Base-by-base conservation (phyloP, 2,888 invertebrate species). In the Ceramica pisi region DNA sequence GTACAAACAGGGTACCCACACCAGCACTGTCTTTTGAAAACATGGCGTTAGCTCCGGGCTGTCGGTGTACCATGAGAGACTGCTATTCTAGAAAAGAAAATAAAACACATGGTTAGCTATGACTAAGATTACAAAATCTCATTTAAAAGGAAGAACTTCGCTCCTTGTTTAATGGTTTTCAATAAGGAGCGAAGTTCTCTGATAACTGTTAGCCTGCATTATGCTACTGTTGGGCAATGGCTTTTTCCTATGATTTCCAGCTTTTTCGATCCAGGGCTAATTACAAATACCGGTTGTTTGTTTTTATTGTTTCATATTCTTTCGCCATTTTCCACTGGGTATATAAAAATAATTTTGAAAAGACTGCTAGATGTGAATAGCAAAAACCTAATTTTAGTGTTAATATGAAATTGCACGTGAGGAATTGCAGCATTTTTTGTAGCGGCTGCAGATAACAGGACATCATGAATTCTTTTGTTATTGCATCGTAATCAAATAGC, bases 1-100 rank as follows among this genome's bases (percentile, higher is more conserved):
- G 92, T 98, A 98, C 64, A 97, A 96, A 92, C 98, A 98, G 0
- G 99, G 99, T 48, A 97, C 94, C 99, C 99, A 99, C 63, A 98
- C 96, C 41, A 99, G 94, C 1, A 98, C 97, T 0, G 99, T 99
- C 92, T 98, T 98, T 94, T 99, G 98, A 93, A 99, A 99, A 93
- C 99, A 99, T 90, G 97, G 97, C 78, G 99, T 98, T 83, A 99
- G 96, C 90, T 98, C 98, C 50, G 99, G 99, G 92, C 97, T 96
- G 10, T 97, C 96, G 23, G 99, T 98, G 89, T 98, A 91, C 99
- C 99, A 99, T 70, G 98, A 97, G 86, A 97, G 89, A 82, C 97
- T 96, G 81, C 94, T 90, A 94, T 99, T 97, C 99, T 99, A 96
- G 81, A 97, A 96, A 46, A 82, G 64, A 73, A 65, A 73, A 79